Percentiles rank a stretch among this genome's conserved stretches.
phyloP scores from a whole-genome alignment of 2,888 invertebrate genomes.

The Papilio protenor region DNA sequence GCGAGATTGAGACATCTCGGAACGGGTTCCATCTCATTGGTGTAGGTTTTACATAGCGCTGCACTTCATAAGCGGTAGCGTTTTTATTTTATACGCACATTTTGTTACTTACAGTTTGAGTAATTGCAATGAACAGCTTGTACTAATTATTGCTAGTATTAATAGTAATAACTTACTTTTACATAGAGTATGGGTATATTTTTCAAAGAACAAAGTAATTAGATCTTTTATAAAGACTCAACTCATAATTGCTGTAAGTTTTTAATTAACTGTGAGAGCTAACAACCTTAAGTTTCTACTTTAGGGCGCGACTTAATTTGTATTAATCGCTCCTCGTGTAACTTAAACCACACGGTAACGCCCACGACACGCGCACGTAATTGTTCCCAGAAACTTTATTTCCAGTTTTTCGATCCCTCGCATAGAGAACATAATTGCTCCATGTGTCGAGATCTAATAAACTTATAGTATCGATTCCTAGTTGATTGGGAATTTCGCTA shows the following conservation, averaged over 20 bases:
- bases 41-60: conserved; percentile 54
- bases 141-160: no score
- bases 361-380: conserved; percentile 72
- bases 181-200: no score
- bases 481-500: conserved; percentile 47
- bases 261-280: neutral
- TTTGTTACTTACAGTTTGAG: neutral
- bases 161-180: no score
- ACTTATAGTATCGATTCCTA: conserved; percentile 47
- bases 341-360: conserved; percentile 56
- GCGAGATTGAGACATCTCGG: conserved; percentile 82
- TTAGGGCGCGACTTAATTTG: neutral
- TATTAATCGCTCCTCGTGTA: conserved; percentile 38
- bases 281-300: neutral
- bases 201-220: no score
- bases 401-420: conserved; percentile 67
- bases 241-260: neutral
- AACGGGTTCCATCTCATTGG: conserved; percentile 74
- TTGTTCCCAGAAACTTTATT: conserved; percentile 75
- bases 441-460: conserved; percentile 56
- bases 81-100: neutral
- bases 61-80: conserved; percentile 54
- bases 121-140: neutral
- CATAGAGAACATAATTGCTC: conserved; percentile 69
- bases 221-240: no score